Base-by-base conservation (phyloP, 37 sponge, comb jelly and placozoan species). In the Axinella damicornis region DNA sequence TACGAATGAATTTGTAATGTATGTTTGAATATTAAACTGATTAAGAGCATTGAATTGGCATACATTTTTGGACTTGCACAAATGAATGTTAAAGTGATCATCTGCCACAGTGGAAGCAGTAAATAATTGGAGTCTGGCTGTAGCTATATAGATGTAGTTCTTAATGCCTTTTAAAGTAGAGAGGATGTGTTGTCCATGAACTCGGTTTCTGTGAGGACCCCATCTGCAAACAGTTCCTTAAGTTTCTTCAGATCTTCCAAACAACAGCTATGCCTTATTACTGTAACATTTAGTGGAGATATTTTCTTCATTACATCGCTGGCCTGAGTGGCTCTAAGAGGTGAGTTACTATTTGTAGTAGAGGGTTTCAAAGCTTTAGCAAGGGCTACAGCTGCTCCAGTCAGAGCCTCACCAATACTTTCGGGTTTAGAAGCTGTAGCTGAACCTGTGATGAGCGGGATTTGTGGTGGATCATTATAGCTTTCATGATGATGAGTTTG, bases 401-500 rank as follows among this genome's bases (percentile, higher is more conserved):
- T 46, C 12, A 80, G 14, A 30, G 36, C 81, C 52, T 39, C 69
- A 22, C 33, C 35, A 13, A 65, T 27, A 35, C 55, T 46, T 14
- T 80, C 69, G 30, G 16, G 33, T 22, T 40, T 65, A n/a, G n/a
- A n/a, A n/a, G n/a, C n/a, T n/a, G 58, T 14, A 25, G 75, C 11
- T 74, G 58, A 56, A 19, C 58, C 58, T 11, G 79, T n/a, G n/a
- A n/a, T n/a, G n/a, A n/a, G n/a, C n/a, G n/a, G n/a, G n/a, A 78
- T 78, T n/a, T 78, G 38, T 62, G 79, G 79, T 12, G 79, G 79
- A n/a, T 52, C 30, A 28, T 62, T 53, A 66, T 80, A 80, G 53
- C 53, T 32, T 53, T 65, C 69, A 67, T 67, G 81, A 52, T 67
- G 81, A 33, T 70, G 70, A 68, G 69, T 40, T 0, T 80, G 81